Percentiles rank a stretch among this genome's conserved stretches.
These are phyloP conservation scores for chimpanzee (Pan troglodytes) DNA, from an alignment of 2,113 vertebrate genomes.

Conservation along the genomic window DNA sequence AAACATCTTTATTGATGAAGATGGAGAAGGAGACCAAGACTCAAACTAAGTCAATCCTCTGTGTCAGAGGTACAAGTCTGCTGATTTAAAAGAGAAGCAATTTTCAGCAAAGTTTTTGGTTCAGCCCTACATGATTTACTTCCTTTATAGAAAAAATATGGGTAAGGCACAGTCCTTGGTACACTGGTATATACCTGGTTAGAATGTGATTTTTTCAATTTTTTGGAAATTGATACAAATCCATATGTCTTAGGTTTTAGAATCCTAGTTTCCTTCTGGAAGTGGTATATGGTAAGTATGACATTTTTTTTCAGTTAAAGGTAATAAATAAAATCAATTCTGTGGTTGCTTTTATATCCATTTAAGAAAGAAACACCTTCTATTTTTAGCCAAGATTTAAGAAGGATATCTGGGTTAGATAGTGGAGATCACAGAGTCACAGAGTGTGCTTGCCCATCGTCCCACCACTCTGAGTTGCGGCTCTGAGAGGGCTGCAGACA, in stretches of 20 bases:
- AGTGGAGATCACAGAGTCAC: neutral
- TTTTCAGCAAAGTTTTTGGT: slow-evolving; percentile 4
- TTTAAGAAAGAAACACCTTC: neutral
- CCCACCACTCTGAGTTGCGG: neutral
- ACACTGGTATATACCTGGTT: neutral
- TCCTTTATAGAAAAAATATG: neutral
- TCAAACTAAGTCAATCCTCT: neutral
- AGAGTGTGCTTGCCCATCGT: neutral
- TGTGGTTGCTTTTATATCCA: neutral
- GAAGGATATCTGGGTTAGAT: neutral
- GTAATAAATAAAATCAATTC: slow-evolving; percentile 41
- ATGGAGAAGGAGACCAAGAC: neutral
- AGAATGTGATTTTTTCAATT: neutral
- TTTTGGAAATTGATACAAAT: neutral
- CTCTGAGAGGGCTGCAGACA: neutral
- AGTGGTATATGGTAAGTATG: neutral
- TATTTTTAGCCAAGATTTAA: neutral
- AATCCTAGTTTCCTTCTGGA: neutral
- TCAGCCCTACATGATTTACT: neutral
- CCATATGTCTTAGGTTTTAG: neutral
- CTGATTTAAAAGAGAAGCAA: neutral
- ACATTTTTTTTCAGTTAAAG: neutral
- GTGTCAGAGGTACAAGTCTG: neutral
- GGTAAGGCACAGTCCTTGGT: neutral
- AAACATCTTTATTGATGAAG: slow-evolving; percentile 19